Evolutionary conservation across 2,888 invertebrate species (phyloP), one percentile per base, ranked within the genome.

Genomic region (Athalia rosae): DNA sequence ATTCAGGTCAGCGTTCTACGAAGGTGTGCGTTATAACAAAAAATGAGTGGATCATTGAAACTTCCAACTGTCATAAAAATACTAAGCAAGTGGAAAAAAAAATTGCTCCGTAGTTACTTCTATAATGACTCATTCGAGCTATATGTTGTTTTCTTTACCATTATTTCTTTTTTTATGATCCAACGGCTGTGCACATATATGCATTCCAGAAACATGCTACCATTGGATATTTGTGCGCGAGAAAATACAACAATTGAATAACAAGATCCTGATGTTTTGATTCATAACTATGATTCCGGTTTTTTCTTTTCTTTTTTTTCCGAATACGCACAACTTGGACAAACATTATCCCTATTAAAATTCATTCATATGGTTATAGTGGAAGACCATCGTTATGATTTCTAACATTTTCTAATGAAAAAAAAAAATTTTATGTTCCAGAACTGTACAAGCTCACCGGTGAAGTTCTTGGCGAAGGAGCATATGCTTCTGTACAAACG

Each of bases 391-490:
- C 64, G 61, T 66, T 64, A 28, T 28, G 28, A 28, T 62, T 47
- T 11, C 43, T 43, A 47, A 43, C 64, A 56, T 63, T 28, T 28
- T 28, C 28, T 28, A 28, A 28, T 2, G 28, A 28, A n/a, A n/a
- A n/a, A n/a, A n/a, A n/a, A n/a, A n/a, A 67, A 64, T 81, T 82
- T 79, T 85, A 43, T 88, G 83, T 91, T 90, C 13, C 92, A 98
- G 99, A 99, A 92, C 92, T 98, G 87, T 99, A 99, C 92, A 95
- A 95, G 91, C 92, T 98, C 87, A 98, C 98, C 79, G 98, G 98
- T 80, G 98, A 99, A 91, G 94, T 98, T 85, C 93, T 99, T 87
- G 99, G 99, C 84, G 96, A 97, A 91, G 99, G 99, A 83, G 98
- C 99, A 78, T 98, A 98, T 91, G 98, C 98, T 80, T 96, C 97